Evolutionary conservation across 2,113 vertebrate genomes (phyloP), one percentile per base, ranked within the genome.

Genomic region (Pitta sordida): DNA sequence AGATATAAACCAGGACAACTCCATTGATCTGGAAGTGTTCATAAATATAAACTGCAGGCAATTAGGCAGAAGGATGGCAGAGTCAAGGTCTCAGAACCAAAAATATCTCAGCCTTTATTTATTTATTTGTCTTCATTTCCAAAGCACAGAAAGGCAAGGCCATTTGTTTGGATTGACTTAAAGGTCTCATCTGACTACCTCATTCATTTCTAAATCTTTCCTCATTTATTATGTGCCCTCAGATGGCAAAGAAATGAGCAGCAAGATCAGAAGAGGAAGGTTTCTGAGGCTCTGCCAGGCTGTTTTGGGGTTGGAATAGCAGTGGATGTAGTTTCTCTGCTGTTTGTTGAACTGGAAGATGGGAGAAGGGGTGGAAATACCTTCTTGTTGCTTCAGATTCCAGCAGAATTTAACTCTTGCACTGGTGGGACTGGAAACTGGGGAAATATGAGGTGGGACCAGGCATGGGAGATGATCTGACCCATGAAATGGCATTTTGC

Each of bases 321-420:
- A 8, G 48, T 22, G 19, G 14, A 24, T 62, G 1, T 4, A 26
- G 6, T 62, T 53, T 6, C 11, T 36, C 21, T 58, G 26, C 9
- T 43, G 0, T 83, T 80, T 52, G 44, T 59, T 62, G 55, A 81
- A 46, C 68, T 79, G 24, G 74, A 84, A 83, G 46, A 23, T 21
- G 36, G 27, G 17, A 16, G 4, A 30, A 53, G n/a, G 44, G 49
- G 8, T 87, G 68, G 32, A 7, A 93, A 59, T 63, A 17, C 29
- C 9, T 69, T 76, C 46, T 73, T 74, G 7, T 77, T 79, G 9
- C 24, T 83, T 90, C 56, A 75, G 37, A 75, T 92, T 80, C 34
- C 48, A 89, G 7, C 36, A 24, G 86, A 65, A 93, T 93, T 96
- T 85, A 83, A 46, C 84, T 69, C 71, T 92, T 88, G 69, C 62